These are phyloP conservation scores for Hyppa rectilinea DNA, from an alignment of 2,888 invertebrate species.

Conservation along the genomic window DNA sequence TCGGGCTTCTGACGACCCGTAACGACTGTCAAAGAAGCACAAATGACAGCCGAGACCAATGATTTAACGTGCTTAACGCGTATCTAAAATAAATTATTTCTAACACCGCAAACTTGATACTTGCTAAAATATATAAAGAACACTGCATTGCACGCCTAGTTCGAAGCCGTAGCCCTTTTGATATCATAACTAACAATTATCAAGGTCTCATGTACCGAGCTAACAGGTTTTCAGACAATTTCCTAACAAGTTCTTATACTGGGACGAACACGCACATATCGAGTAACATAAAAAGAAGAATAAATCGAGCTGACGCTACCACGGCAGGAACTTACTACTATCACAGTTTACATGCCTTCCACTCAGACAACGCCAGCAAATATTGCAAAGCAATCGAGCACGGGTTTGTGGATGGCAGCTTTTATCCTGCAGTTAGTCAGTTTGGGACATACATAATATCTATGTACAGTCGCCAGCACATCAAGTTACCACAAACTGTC, in stretches of 20 bases:
- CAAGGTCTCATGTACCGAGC: background rate
- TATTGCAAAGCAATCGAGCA: background rate
- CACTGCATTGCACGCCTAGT: background rate
- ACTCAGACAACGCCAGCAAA: background rate
- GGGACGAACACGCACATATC: background rate
- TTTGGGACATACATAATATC: background rate
- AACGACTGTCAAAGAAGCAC: no score
- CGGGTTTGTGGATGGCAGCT: background rate
- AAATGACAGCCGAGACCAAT: no score
- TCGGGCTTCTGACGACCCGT: no score
- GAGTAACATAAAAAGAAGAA: background rate
- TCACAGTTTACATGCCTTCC: background rate
- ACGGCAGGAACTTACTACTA: background rate
- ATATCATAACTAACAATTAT: background rate
- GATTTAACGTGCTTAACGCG: no score
- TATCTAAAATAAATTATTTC: no score
- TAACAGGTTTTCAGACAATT: constrained; percentile 8
- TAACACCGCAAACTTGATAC: no score
- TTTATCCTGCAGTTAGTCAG: background rate
- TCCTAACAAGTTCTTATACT: no score
- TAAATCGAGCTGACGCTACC: background rate
- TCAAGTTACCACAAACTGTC: no score
- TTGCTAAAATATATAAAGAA: no score
- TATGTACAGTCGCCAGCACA: no score
- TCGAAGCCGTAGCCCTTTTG: background rate